Percentiles rank a stretch among this genome's conserved stretches.
phyloP scores from a whole-genome alignment of 2,888 invertebrate genomes.

The Leptopilina syphax region DNA sequence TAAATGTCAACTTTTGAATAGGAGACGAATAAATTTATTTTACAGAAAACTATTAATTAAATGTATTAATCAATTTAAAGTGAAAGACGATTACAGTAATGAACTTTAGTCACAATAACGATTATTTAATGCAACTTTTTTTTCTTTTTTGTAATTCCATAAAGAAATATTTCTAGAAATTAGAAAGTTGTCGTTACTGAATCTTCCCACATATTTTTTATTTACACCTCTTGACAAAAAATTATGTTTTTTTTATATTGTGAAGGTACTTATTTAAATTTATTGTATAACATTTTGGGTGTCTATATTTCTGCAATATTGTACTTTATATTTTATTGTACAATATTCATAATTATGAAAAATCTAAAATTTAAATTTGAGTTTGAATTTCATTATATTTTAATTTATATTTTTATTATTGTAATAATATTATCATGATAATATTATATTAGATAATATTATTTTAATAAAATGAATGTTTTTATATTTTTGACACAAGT shows the following conservation, averaged over 20 bases:
- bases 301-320: background rate
- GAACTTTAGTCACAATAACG: background rate
- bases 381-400: too few relatives aligned
- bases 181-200: background rate
- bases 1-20: background rate
- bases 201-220: background rate
- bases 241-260: background rate
- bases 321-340: too few relatives aligned
- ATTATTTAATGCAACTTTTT: conserved; percentile 9
- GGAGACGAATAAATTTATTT: background rate
- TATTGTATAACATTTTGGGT: background rate
- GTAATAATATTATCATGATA: too few relatives aligned
- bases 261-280: background rate
- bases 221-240: conserved; percentile 3
- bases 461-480: too few relatives aligned
- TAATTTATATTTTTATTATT: too few relatives aligned
- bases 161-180: background rate
- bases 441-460: too few relatives aligned
- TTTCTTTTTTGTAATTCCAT: background rate
- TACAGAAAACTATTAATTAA: background rate
- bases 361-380: too few relatives aligned
- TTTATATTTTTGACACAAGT: too few relatives aligned
- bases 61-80: conserved; percentile 8
- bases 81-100: conserved; percentile 6
- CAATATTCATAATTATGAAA: too few relatives aligned